A percentile compares a stretch with the other conserved stretches of the same genome.
Conservation (phyloP, 2,797 vertebrate genomes). For the Nyctalus aviator region DNA sequence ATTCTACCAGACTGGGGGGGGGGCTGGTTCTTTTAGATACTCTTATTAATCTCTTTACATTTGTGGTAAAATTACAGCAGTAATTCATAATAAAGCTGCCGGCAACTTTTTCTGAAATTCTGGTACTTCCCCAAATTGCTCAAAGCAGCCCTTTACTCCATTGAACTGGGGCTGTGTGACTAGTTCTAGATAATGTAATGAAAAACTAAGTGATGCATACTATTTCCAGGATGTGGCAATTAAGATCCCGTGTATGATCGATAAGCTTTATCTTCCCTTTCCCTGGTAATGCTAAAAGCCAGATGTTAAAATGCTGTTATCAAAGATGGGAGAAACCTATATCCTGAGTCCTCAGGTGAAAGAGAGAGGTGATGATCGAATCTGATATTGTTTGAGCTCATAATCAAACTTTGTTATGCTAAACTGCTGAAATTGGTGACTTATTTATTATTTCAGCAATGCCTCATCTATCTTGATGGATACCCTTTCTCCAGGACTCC, state of each 20-base stretch:
- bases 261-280: not conserved
- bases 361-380: not conserved
- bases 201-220: not conserved
- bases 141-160: not conserved
- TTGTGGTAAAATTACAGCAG: not conserved
- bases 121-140: not conserved
- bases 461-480: not conserved
- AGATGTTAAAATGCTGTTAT: not conserved
- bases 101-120: not conserved
- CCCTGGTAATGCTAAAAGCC: not conserved
- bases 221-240: not conserved
- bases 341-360: not conserved
- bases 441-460: constrained; percentile 12
- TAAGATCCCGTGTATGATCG: not conserved
- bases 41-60: not conserved
- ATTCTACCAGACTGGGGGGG: not conserved
- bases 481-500: not conserved
- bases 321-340: not conserved
- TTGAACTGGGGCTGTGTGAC: not conserved
- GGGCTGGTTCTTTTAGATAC: not conserved
- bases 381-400: not conserved
- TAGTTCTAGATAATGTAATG: not conserved
- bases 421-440: not conserved
- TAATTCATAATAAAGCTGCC: not conserved
- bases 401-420: not conserved